Base-by-base conservation (phyloP, 2,888 invertebrate genomes). In the Melitaea athalia region DNA sequence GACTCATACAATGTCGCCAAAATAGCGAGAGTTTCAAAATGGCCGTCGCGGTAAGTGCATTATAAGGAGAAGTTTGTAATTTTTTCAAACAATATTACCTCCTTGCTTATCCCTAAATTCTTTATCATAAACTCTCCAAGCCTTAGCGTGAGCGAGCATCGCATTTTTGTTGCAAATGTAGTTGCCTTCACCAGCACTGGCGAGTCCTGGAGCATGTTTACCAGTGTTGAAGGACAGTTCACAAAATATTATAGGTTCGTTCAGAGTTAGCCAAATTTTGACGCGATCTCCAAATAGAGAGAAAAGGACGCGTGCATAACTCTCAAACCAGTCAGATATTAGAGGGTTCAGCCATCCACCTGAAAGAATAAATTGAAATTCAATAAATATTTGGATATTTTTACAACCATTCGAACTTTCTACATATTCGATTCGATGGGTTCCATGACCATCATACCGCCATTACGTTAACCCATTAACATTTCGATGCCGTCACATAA, bases 321-420 rank as follows among this genome's bases (percentile, higher is more conserved):
- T 94, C 11, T 83, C 90, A 76, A 94, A 95, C 83, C 94, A 92
- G 17, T 94, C 93, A n/a, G 92, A 89, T 49, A 95, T 92, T 43
- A 93, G 85, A 0, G 94, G 94, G 79, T 95, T 95, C 0, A 93
- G 85, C 95, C 95, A 95, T 6, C 95, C 95, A 62, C 95, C 95
- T 89, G 76, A 4, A 71, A 3, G 68, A 59, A 43, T 81, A 83
- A 66, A 3, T 10, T 24, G 24, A 24, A 24, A 24, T 24, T 24
- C 24, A 24, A 24, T 24, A 24, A 24, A 24, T 24, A 24, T 24
- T 1, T 24, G 24, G 24, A 24, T 24, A 24, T 24, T 24, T 24
- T 24, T 3, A 3, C 24, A 3, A 24, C 24, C 24, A 24, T 24
- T 24, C 24, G 24, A 24, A 24, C 24, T 24, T 24, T 24, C 24